Evolutionary conservation across 2,113 vertebrate genomes (phyloP).

Genomic region (Labeo catla): DNA sequence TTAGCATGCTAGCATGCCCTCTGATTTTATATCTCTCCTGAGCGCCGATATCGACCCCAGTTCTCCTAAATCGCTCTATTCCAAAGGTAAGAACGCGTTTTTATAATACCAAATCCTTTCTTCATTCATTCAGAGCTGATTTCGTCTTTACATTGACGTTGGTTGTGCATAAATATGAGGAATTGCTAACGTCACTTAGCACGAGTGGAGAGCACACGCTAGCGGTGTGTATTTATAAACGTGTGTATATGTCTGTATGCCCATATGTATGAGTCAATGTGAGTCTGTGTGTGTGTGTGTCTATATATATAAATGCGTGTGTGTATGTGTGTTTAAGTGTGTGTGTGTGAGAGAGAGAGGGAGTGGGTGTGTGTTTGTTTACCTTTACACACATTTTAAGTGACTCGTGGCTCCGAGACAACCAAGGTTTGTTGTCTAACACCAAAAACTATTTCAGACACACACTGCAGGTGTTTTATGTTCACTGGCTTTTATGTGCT

Average conservation of each 20-base stretch:
- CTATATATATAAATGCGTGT: neutral
- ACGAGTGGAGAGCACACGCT: constrained; percentile 21
- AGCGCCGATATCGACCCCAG: constrained; percentile 94
- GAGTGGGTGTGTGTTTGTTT: constrained; percentile 25
- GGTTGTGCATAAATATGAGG: neutral
- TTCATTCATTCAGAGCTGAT: neutral
- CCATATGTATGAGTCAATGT: neutral
- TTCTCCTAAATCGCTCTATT: constrained; percentile 92
- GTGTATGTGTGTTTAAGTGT: neutral
- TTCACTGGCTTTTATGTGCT: neutral
- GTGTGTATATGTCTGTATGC: neutral
- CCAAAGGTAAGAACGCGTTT: constrained; percentile 84
- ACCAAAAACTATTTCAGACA: neutral
- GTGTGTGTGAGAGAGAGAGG: neutral
- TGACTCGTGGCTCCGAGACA: constrained; percentile 3
- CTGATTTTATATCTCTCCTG: constrained; percentile 95
- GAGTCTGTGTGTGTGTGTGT: neutral
- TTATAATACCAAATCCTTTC: neutral
- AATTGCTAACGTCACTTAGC: constrained; percentile 33
- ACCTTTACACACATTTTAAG: constrained; percentile 12
- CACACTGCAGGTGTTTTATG: neutral
- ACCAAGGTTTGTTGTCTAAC: neutral
- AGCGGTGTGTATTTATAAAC: neutral
- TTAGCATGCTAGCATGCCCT: constrained; percentile 86
- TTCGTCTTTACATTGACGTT: neutral